phyloP scores from a whole-genome alignment of 2,113 vertebrate species.

The Pseudopodoces humilis region DNA sequence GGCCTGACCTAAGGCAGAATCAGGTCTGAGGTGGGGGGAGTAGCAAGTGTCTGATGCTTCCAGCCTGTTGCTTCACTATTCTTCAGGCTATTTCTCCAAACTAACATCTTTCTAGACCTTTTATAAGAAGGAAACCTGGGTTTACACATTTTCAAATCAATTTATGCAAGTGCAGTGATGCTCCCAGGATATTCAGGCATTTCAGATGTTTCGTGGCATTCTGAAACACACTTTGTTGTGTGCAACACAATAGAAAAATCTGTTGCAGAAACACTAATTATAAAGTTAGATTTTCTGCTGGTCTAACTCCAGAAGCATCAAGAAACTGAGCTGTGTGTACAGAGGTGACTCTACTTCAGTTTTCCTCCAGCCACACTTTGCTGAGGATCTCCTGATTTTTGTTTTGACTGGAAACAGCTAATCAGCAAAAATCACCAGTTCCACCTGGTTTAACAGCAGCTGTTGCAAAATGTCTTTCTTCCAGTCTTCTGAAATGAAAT shows the following conservation, averaged over 20 bases:
- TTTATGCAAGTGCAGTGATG: background rate
- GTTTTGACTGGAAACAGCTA: background rate
- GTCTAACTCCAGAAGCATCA: background rate
- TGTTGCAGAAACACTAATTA: background rate
- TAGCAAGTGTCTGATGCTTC: background rate
- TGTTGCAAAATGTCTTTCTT: background rate
- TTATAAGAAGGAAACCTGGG: background rate
- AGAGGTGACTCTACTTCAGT: background rate
- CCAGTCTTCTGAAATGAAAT: background rate
- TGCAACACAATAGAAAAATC: background rate
- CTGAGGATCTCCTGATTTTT: background rate
- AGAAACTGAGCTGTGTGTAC: background rate
- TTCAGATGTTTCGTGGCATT: background rate
- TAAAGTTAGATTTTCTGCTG: background rate
- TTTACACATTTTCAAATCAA: background rate
- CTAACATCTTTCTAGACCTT: background rate
- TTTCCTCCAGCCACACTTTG: background rate
- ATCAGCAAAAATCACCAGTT: background rate
- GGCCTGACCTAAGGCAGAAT: background rate
- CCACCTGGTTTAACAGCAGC: background rate
- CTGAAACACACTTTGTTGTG: background rate
- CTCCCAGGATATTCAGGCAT: background rate
- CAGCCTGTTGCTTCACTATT: background rate
- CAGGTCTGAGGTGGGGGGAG: background rate
- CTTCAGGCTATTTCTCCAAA: background rate